Base-by-base conservation (phyloP, 2,888 invertebrate genomes). In the Melipona bicolor region DNA sequence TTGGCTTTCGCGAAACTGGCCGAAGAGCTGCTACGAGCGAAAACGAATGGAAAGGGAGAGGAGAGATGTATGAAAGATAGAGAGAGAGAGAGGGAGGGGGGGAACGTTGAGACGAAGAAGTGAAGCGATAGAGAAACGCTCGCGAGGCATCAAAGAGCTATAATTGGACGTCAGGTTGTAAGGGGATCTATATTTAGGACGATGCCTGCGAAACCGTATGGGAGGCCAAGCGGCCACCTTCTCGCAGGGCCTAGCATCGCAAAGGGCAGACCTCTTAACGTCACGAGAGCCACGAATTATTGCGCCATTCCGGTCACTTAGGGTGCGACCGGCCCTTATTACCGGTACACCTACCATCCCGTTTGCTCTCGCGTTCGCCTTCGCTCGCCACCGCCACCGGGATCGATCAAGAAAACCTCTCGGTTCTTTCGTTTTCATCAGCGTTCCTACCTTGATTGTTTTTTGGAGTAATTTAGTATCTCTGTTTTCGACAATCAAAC, bases 291-390 rank as follows among this genome's bases (percentile, higher is more conserved):
- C 91, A 92, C 92, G 92, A 94, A 93, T 94, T 94, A 94, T 94
- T 93, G 92, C 93, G 88, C 93, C 93, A 93, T 94, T 94, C 92
- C 91, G 93, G 93, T 94, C 94, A 94, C 94, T 94, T 93, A 94
- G 93, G 92, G 93, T 90, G 92, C 92, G 92, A 92, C 91, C 91
- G 91, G 92, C 91, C 93, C 93, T 93, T 93, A 94, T 94, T 94
- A 93, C 92, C 90, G 88, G 80, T 89, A 84, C 89, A 78, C 86
- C 84, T 72, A 50, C 84, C 56, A 68, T 61, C 86, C 79, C 77
- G 71, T 62, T 61, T 61, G 52, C 72, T 65, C 56, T 73, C 67
- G 71, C 80, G 61, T 76, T 75, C 54, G 79, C 72, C 75, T 81
- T 75, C 77, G 32, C 65, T 79, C 68, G 73, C 59, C 36, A 49